A percentile compares a stretch with the other conserved stretches of the same genome.
phyloP scores from a whole-genome alignment of 2,888 invertebrate genomes.

The Aporophyla nigra region DNA sequence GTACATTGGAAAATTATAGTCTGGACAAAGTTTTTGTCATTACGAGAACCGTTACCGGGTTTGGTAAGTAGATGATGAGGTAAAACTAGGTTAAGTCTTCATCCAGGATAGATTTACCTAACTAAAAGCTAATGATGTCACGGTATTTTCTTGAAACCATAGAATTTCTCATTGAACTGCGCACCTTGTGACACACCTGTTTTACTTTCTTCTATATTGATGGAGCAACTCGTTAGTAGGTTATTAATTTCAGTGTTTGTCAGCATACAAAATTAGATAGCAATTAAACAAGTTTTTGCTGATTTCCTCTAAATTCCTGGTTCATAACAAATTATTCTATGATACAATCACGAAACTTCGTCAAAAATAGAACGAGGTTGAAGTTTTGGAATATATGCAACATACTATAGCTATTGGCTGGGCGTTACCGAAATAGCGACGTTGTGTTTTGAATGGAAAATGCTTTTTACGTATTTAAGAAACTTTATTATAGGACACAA shows the following conservation, averaged over 20 bases:
- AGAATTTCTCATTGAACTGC: conserved; percentile 42
- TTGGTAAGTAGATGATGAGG: neutral
- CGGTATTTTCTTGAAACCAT: conserved; percentile 21
- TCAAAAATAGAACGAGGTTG: conserved; percentile 82
- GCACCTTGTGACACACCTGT: conserved; percentile 48
- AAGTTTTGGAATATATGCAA: conserved; percentile 71
- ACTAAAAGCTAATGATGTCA: conserved; percentile 22
- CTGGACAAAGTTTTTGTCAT: neutral
- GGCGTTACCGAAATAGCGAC: conserved; percentile 80
- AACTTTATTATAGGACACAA: conserved; percentile 43
- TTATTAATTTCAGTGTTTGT: conserved; percentile 11
- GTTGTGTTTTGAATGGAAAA: conserved; percentile 71
- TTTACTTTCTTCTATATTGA: conserved; percentile 30
- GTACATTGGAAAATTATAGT: neutral
- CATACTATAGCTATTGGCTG: conserved; percentile 79
- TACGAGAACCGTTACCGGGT: neutral
- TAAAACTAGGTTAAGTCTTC: neutral
- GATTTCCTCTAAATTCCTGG: conserved; percentile 31
- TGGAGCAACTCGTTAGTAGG: conserved; percentile 32
- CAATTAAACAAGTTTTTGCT: conserved; percentile 20
- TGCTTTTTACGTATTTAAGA: conserved; percentile 66
- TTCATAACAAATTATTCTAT: conserved; percentile 62
- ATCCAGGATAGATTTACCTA: neutral
- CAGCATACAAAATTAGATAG: neutral
- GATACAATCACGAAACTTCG: conserved; percentile 76